Conservation (phyloP, 2,888 invertebrate species). For the Oscheius onirici region DNA sequence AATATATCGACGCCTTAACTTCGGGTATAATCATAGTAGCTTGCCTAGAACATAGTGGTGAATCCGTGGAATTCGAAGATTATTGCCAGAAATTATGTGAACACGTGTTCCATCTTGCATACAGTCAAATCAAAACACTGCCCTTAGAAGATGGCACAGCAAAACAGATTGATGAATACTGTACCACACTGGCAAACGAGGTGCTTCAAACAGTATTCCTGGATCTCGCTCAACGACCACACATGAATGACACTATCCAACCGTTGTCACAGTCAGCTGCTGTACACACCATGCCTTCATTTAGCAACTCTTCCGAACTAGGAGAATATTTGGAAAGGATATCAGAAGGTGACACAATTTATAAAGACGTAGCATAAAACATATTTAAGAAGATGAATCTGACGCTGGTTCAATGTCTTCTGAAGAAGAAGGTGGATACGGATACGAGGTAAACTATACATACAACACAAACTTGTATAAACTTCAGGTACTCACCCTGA, state of each 20-base stretch:
- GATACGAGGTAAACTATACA: not conserved
- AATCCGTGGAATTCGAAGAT: slow-evolving; percentile 22
- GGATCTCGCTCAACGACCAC: not conserved
- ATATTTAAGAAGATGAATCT: not conserved
- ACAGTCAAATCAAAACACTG: slow-evolving; percentile 18
- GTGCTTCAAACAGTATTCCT: slow-evolving; percentile 12
- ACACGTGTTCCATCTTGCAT: slow-evolving; percentile 41
- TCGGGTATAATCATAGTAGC: slow-evolving; percentile 35
- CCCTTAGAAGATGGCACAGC: not conserved
- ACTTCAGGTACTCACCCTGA: not conserved
- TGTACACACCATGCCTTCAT: too few relatives aligned
- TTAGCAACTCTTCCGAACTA: slow-evolving; percentile 14
- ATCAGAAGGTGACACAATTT: slow-evolving; percentile 10
- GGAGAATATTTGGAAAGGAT: slow-evolving; percentile 13
- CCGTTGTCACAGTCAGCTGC: too few relatives aligned
- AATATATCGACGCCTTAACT: slow-evolving; percentile 48
- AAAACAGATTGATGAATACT: slow-evolving; percentile 1
- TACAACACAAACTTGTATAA: not conserved
- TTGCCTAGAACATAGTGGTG: not conserved
- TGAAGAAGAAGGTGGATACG: not conserved
- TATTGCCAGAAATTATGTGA: slow-evolving; percentile 47
- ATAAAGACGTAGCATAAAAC: not conserved
- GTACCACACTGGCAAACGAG: not conserved
- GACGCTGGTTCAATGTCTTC: not conserved
- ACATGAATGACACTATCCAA: too few relatives aligned